Evolutionary conservation across 2,113 vertebrate species (phyloP).

Genomic region (Apodemus speciosus): DNA sequence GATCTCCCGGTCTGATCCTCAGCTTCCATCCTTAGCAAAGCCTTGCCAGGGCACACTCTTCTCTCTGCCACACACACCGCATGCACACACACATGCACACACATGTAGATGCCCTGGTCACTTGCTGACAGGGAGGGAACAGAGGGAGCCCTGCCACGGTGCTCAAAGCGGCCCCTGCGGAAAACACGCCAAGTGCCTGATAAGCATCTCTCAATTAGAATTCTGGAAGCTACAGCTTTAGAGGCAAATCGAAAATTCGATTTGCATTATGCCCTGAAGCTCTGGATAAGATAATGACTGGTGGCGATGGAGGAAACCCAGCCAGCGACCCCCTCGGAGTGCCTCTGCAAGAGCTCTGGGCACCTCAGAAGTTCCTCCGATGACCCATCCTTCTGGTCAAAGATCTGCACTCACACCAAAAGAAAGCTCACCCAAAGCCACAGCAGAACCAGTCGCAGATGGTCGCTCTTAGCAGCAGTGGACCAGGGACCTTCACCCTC

Average conservation of each 20-base stretch:
- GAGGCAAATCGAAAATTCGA: background rate
- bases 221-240: background rate
- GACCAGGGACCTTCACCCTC: background rate
- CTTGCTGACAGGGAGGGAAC: background rate
- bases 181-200: background rate
- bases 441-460: background rate
- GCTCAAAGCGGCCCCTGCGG: background rate
- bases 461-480: no score
- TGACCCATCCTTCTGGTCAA: background rate
- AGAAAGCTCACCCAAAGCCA: background rate
- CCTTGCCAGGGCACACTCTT: background rate
- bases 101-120: background rate
- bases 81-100: no score
- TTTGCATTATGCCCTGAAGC: background rate
- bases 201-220: constrained; percentile 23
- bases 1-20: background rate
- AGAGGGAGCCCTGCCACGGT: background rate
- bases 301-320: background rate
- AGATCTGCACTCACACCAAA: background rate
- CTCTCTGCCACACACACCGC: background rate
- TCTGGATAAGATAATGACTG: background rate
- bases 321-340: no score
- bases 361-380: background rate
- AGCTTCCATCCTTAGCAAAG: background rate
- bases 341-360: background rate